Conservation (phyloP, 1,140 invertebrate species). For the Archegozetes longisetosus region DNA sequence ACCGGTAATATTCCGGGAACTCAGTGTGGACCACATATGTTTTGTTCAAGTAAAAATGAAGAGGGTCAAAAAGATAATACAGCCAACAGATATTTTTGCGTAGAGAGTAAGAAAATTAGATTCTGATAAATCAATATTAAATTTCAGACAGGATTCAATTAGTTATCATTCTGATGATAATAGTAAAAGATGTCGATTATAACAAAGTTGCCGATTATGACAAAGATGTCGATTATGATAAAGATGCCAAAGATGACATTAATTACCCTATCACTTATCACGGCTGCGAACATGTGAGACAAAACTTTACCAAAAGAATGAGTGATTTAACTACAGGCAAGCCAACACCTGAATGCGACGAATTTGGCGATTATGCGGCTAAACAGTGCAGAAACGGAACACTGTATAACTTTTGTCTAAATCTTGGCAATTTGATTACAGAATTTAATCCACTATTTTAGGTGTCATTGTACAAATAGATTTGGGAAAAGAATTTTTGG, state of each 20-base stretch:
- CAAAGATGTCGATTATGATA: no score
- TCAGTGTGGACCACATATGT: slow-evolving; percentile 13
- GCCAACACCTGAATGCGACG: slow-evolving; percentile 13
- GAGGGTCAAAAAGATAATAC: no score
- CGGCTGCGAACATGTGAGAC: not conserved
- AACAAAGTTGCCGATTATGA: no score
- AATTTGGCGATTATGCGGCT: slow-evolving; percentile 15
- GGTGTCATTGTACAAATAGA: slow-evolving; percentile 18
- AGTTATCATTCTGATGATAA: slow-evolving; percentile 4
- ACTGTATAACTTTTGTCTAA: slow-evolving; percentile 11
- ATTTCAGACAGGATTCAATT: no score
- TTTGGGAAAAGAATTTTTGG: slow-evolving; percentile 17
- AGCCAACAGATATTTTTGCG: no score
- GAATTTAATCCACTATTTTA: slow-evolving; percentile 1
- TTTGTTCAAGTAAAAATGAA: no score
- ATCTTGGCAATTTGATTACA: not conserved
- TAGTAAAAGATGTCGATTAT: not conserved
- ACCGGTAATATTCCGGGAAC: slow-evolving; percentile 1
- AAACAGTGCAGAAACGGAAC: slow-evolving; percentile 10
- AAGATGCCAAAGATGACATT: no score
- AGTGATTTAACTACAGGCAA: not conserved
- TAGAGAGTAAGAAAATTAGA: no score
- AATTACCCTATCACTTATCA: no score
- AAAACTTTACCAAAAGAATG: not conserved
- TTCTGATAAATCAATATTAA: no score